Percentiles rank a stretch among this genome's conserved stretches.
Evolutionary conservation across 2,113 vertebrate genomes (phyloP).

Genomic region (Ceuthmochares aereus): DNA sequence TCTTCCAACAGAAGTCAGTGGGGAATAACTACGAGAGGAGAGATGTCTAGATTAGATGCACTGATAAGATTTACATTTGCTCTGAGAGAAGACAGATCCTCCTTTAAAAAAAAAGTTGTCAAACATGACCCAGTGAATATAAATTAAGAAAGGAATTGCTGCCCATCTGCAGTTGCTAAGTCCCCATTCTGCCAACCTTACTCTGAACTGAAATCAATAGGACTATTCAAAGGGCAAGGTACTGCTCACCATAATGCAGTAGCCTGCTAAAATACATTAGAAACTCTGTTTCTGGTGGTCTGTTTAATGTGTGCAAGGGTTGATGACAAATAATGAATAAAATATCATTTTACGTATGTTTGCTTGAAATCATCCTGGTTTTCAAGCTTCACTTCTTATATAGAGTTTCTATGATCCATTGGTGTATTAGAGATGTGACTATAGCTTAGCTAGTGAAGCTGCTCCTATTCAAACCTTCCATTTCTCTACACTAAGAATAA

Average conservation of each 20-base stretch:
- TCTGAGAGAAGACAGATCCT: not conserved
- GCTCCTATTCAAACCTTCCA: not conserved
- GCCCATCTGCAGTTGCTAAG: slow-evolving; percentile 6
- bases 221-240: slow-evolving; percentile 36
- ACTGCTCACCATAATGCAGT: slow-evolving; percentile 12
- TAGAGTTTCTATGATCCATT: not conserved
- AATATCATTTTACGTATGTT: not conserved
- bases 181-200: slow-evolving; percentile 19
- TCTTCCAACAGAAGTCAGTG: not conserved
- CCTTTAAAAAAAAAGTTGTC: not conserved
- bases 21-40: not conserved
- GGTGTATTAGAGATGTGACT: not conserved
- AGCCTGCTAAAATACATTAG: slow-evolving; percentile 28
- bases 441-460: not conserved
- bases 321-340: not conserved
- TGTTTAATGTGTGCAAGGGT: not conserved
- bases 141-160: slow-evolving; percentile 8
- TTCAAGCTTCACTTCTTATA: not conserved
- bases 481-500: not conserved
- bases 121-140: not conserved
- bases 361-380: not conserved
- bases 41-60: not conserved
- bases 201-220: slow-evolving; percentile 56
- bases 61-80: not conserved
- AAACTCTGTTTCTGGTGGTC: not conserved